Evolutionary conservation across 2,113 vertebrate genomes (phyloP).

Genomic region (Noturus placidus): DNA sequence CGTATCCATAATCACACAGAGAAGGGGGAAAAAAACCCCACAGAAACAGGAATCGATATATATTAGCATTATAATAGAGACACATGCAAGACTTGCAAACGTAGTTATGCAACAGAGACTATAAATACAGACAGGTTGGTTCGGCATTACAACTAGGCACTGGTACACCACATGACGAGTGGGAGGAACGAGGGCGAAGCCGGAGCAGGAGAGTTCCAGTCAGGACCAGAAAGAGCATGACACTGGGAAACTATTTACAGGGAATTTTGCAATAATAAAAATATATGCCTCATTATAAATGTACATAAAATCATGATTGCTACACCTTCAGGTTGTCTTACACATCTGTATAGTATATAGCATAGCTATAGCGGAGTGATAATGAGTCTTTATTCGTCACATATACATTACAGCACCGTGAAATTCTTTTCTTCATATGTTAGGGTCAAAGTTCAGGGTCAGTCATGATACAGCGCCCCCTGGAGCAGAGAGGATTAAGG

Average conservation of each 20-base stretch:
- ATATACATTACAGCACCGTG: too few relatives aligned
- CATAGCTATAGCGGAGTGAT: background rate
- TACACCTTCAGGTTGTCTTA: background rate
- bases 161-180: background rate
- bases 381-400: background rate
- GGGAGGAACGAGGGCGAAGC: background rate
- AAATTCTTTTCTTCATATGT: too few relatives aligned
- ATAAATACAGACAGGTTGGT: conserved; percentile 26
- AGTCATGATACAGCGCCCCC: too few relatives aligned
- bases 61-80: background rate
- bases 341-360: background rate
- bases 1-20: background rate
- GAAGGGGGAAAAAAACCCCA: background rate
- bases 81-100: conserved; percentile 23
- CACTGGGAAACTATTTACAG: background rate
- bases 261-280: background rate
- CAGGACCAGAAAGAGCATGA: conserved; percentile 13
- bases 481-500: too few relatives aligned
- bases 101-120: conserved; percentile 6
- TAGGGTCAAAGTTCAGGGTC: too few relatives aligned
- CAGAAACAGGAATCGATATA: background rate
- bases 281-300: background rate
- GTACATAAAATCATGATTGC: background rate
- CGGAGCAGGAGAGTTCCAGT: background rate
- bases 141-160: background rate